A percentile compares a stretch with the other conserved stretches of the same genome.
Conservation (phyloP, 2,113 vertebrate species). For the Vulpes vulpes region DNA sequence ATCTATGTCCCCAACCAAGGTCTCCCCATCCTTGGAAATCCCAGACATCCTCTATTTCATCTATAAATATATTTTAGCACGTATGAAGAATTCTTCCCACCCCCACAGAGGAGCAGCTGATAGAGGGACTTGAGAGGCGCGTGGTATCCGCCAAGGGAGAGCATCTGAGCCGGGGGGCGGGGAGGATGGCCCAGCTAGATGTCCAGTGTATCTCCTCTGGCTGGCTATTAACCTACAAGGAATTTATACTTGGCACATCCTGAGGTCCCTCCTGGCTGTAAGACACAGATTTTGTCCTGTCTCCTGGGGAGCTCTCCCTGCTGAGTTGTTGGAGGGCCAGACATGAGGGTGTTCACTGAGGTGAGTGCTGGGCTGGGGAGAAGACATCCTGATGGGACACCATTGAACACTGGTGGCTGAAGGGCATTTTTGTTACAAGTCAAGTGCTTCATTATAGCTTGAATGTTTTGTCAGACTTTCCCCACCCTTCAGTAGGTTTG, state of each 20-base stretch:
- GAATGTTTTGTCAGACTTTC: neutral
- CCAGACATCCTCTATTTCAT: neutral
- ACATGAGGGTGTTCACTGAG: neutral
- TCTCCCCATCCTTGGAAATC: neutral
- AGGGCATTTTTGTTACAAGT: neutral
- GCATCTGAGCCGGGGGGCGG: neutral
- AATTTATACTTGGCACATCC: no score
- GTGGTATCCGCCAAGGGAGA: fast-evolving
- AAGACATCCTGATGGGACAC: neutral
- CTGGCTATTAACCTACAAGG: neutral
- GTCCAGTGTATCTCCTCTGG: neutral
- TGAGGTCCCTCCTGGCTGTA: neutral
- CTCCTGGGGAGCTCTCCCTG: neutral
- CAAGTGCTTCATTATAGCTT: neutral
- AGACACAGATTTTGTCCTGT: neutral
- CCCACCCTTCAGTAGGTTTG: neutral
- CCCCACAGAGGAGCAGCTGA: neutral
- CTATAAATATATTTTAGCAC: neutral
- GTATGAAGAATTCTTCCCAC: neutral
- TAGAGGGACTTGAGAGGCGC: neutral
- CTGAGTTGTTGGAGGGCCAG: neutral
- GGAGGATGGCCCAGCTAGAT: neutral
- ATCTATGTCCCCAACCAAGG: neutral
- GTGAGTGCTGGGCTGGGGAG: neutral
- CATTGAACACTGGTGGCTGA: no score